A percentile compares a stretch with the other conserved stretches of the same genome.
These are phyloP conservation scores for Isurus oxyrinchus DNA, from an alignment of 2,113 vertebrate species.

Conservation along the genomic window DNA sequence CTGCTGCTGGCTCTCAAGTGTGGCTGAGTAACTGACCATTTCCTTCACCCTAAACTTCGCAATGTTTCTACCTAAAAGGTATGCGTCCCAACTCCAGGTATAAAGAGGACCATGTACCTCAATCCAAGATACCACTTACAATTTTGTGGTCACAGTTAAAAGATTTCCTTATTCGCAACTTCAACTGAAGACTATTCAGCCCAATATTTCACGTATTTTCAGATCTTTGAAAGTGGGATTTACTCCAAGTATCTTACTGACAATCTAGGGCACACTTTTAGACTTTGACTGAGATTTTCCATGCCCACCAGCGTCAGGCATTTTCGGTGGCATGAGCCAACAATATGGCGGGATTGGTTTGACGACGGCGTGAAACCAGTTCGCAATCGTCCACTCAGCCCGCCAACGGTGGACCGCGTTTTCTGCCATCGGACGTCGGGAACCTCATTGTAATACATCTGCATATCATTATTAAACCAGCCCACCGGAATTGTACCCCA, in stretches of 20 bases:
- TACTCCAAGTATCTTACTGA: neutral
- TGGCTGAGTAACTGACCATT: neutral
- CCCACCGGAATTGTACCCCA: too few relatives aligned
- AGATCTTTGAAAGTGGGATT: neutral
- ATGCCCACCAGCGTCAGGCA: too few relatives aligned
- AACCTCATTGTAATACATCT: too few relatives aligned
- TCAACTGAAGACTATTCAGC: neutral
- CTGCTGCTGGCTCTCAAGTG: neutral
- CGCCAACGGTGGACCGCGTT: too few relatives aligned
- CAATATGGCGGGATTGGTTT: too few relatives aligned
- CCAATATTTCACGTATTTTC: neutral
- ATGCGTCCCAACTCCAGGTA: neutral
- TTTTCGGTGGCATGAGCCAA: too few relatives aligned
- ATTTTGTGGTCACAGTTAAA: neutral
- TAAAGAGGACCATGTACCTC: neutral
- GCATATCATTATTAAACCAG: too few relatives aligned
- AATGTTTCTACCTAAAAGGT: neutral
- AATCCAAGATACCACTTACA: neutral
- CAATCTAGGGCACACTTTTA: neutral
- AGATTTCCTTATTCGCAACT: neutral
- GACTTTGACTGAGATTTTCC: neutral
- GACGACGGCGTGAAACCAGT: too few relatives aligned
- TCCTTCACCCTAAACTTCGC: neutral
- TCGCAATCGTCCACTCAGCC: too few relatives aligned
- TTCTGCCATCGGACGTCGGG: too few relatives aligned